Conservation (phyloP, 2,888 invertebrate genomes). For the Phania funesta region DNA sequence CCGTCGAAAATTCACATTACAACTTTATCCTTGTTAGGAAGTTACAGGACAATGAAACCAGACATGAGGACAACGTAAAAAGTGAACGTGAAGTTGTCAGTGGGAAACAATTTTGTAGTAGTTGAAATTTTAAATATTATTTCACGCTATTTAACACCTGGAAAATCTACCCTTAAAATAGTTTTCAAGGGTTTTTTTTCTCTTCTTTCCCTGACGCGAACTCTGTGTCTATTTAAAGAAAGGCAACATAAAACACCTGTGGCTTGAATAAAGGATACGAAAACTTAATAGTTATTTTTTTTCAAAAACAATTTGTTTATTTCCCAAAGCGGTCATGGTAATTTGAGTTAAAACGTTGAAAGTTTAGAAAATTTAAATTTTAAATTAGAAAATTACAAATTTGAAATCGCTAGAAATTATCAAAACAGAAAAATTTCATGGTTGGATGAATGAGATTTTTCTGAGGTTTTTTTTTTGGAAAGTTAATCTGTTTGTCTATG, state of each 20-base stretch:
- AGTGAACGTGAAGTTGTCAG: conserved; percentile 4
- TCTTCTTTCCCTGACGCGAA: neutral
- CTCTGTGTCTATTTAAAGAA: neutral
- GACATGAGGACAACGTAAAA: neutral
- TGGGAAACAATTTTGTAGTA: neutral
- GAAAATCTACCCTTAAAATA: conserved; percentile 45
- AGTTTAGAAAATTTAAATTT: neutral
- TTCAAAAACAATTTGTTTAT: neutral
- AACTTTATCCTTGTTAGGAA: conserved; percentile 29
- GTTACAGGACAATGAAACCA: neutral
- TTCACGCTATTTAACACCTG: conserved; percentile 57
- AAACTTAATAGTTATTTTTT: neutral
- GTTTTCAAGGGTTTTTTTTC: neutral
- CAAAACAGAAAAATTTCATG: conserved; percentile 5
- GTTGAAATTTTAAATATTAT: conserved; percentile 22
- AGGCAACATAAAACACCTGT: conserved; percentile 36
- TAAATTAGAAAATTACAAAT: neutral
- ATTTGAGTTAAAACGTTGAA: neutral
- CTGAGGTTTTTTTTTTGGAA: neutral
- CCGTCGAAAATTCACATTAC: conserved; percentile 25
- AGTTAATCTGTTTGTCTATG: neutral
- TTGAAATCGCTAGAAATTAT: neutral
- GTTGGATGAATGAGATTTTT: conserved; percentile 25
- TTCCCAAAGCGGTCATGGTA: conserved; percentile 47
- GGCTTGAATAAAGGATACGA: conserved; percentile 15